Evolutionary conservation across 2,113 vertebrate genomes (phyloP), one percentile per base, ranked within the genome.

Genomic region (Pycnonotus jocosus): DNA sequence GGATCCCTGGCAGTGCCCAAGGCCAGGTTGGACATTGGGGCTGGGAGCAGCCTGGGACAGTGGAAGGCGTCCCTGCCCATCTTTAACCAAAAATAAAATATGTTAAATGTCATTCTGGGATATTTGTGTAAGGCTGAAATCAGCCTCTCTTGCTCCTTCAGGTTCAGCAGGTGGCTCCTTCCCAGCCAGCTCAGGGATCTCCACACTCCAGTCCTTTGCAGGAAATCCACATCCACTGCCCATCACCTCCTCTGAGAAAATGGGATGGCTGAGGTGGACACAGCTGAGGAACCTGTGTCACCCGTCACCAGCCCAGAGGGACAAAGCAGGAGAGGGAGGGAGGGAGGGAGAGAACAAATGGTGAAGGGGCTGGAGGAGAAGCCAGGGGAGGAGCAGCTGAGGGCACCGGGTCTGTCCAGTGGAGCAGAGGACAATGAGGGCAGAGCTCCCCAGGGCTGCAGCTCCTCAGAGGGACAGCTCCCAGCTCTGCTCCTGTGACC

Each of bases 401-500:
- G 33, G 19, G 0, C 38, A 10, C 33, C 30, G 16, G 15, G 8
- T 2, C 0, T 28, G 86, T 11, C 9, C 60, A 45, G 44, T 12
- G 77, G 60, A 66, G 50, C 31, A 80, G 44, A 33, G 35, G 14
- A 35, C 9, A 3, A 9, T 6, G 23, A 81, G 60, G 9, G 0
- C 51, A 53, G 44, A 88, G 18, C 30, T 42, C 54, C 31, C 12
- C 0, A 0, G n/a, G 45, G 4, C 37, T 68, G 45, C 73, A 78
- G 38, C 60, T 38, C n/a, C 28, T 30, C 4, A 0, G 0, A 27
- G 38, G 72, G 45, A 0, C 62, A 77, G 53, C 47, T 38, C 84
- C 0, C 0, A 40, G 3, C 47, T 45, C 56, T 71, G 65, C 45
- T 50, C 37, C 42, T 11, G 65, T 4, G 1, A 42, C 42, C 42